A percentile compares a stretch with the other conserved stretches of the same genome.
Evolutionary conservation across 2,888 invertebrate species (phyloP).

Genomic region (Tribolium freemani): DNA sequence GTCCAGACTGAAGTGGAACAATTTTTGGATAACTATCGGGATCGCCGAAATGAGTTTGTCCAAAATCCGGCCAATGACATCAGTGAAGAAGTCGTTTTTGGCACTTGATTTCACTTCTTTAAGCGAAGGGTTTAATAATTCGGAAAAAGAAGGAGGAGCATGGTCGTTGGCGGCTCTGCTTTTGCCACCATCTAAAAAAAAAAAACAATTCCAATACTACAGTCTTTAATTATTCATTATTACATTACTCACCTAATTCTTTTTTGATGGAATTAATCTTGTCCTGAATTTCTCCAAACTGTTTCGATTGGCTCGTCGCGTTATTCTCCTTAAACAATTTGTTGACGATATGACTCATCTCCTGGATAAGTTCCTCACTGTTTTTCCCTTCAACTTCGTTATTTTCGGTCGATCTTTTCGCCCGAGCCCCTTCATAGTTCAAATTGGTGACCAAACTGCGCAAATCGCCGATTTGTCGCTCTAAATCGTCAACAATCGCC

Average conservation of each 20-base stretch:
- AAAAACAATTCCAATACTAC: neutral
- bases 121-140: conserved; percentile 2
- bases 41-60: conserved; percentile 59
- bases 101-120: conserved; percentile 36
- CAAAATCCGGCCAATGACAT: conserved; percentile 60
- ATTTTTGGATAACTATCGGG: conserved; percentile 56
- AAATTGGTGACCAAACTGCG: conserved; percentile 51
- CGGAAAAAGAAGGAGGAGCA: conserved; percentile 5
- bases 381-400: conserved; percentile 7
- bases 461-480: conserved; percentile 60
- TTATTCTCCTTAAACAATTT: neutral
- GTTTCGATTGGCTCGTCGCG: conserved; percentile 1
- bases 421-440: conserved; percentile 11
- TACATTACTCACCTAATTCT: conserved; percentile 61
- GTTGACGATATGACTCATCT: neutral
- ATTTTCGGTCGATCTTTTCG: conserved; percentile 29
- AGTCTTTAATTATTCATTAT: neutral
- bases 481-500: conserved; percentile 55
- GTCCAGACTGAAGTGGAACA: conserved; percentile 56
- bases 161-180: neutral
- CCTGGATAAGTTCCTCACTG: conserved; percentile 38
- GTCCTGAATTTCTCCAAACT: conserved; percentile 49
- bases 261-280: conserved; percentile 56
- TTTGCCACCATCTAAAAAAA: neutral
- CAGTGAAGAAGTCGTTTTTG: conserved; percentile 55